Percentiles rank a stretch among this genome's conserved stretches.
phyloP scores from a whole-genome alignment of 2,888 invertebrate genomes.

The Andrena flavipes region DNA sequence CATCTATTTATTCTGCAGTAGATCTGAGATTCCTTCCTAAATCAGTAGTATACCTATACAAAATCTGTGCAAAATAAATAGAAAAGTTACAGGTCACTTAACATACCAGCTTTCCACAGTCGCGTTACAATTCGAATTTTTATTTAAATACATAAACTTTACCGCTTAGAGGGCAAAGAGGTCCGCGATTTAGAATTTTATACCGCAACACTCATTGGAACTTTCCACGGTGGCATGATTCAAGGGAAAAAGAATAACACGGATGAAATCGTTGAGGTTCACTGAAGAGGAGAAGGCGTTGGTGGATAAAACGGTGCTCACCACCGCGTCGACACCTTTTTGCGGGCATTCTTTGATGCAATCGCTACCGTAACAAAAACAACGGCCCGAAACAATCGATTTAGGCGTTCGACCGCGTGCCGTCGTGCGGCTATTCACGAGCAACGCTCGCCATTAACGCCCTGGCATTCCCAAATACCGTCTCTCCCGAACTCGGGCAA shows the following conservation, averaged over 20 bases:
- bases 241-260: conserved; percentile 4
- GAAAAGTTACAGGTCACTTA: too few species aligned
- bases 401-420: neutral
- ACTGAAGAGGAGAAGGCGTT: neutral
- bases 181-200: too few species aligned
- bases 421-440: conserved; percentile 7
- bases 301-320: conserved; percentile 11
- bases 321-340: conserved; percentile 26
- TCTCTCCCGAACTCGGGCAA: conserved; percentile 16
- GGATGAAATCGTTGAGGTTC: neutral
- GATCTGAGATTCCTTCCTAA: too few species aligned
- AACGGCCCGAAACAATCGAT: conserved; percentile 31
- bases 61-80: too few species aligned
- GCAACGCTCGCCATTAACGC: conserved; percentile 40
- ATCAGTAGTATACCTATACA: too few species aligned
- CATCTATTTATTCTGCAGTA: too few species aligned
- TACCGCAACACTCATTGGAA: too few species aligned
- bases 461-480: conserved; percentile 22
- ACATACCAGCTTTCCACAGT: too few species aligned
- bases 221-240: too few species aligned
- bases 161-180: too few species aligned
- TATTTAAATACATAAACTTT: too few species aligned
- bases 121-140: too few species aligned
- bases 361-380: conserved; percentile 32
- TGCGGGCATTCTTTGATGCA: conserved; percentile 31